Conservation (phyloP, 2,797 vertebrate species). For the Liasis olivaceus region DNA sequence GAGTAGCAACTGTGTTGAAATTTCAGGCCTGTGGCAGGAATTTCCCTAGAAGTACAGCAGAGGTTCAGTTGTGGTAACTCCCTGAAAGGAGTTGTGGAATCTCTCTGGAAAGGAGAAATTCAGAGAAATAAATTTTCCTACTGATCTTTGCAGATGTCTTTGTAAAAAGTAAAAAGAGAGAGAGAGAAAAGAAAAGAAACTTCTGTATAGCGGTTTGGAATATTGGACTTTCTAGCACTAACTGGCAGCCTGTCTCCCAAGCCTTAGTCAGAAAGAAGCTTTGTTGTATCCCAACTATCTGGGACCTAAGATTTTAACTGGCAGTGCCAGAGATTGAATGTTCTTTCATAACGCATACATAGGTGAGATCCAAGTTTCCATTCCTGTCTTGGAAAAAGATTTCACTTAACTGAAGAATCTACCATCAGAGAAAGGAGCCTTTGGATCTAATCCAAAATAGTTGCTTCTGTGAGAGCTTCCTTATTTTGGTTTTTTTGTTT, state of each 20-base stretch:
- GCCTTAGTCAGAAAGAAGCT: neutral
- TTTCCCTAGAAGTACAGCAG: neutral
- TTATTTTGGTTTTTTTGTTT: neutral
- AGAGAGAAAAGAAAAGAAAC: neutral
- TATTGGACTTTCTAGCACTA: neutral
- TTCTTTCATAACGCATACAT: neutral
- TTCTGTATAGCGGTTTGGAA: neutral
- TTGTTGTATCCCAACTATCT: neutral
- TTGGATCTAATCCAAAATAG: neutral
- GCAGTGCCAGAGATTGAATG: neutral
- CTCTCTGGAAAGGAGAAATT: neutral
- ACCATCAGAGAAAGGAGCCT: neutral
- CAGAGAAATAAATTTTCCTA: neutral
- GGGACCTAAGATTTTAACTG: neutral
- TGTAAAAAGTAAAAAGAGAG: neutral
- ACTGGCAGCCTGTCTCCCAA: neutral
- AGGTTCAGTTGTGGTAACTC: neutral
- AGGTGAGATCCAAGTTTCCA: neutral
- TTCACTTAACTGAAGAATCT: neutral
- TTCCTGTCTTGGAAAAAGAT: neutral
- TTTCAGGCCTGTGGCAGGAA: neutral
- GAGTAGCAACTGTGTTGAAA: neutral
- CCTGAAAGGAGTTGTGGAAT: neutral
- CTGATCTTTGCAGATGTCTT: neutral
- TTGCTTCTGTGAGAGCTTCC: neutral